A percentile compares a stretch with the other conserved stretches of the same genome.
phyloP scores from a whole-genome alignment of 2,797 vertebrate genomes.

The Chaunax sp. region DNA sequence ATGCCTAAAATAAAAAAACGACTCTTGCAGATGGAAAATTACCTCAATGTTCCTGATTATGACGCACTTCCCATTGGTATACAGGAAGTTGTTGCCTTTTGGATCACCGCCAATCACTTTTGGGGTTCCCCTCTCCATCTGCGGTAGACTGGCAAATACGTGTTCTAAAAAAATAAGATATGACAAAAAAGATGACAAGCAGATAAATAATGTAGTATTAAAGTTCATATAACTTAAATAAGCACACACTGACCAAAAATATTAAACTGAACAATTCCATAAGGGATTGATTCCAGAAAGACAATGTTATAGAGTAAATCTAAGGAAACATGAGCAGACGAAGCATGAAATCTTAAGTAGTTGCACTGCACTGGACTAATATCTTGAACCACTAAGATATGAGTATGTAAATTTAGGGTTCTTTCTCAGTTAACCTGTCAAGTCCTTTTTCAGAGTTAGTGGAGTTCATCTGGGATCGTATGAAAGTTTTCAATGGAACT shows the following conservation, averaged over 20 bases:
- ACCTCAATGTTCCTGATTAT: conserved; percentile 96
- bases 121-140: conserved; percentile 94
- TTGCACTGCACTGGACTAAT: background rate
- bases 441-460: too few species aligned
- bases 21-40: conserved; percentile 64
- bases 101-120: conserved; percentile 96
- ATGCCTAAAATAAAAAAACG: too few species aligned
- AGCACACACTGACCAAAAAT: background rate
- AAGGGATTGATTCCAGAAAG: background rate
- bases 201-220: background rate
- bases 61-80: conserved; percentile 97
- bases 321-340: background rate
- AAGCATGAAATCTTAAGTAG: background rate
- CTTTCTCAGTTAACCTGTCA: too few species aligned
- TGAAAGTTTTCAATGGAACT: too few species aligned
- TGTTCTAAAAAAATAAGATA: conserved; percentile 81
- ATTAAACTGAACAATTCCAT: background rate
- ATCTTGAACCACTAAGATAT: background rate
- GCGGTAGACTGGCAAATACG: conserved; percentile 95
- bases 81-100: conserved; percentile 94
- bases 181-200: background rate
- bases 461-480: too few species aligned
- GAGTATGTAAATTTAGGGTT: background rate
- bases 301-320: background rate
- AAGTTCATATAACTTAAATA: background rate